Evolutionary conservation across 2,888 invertebrate genomes (phyloP), one percentile per base, ranked within the genome.

Genomic region (Drosophila austrosaltans): DNA sequence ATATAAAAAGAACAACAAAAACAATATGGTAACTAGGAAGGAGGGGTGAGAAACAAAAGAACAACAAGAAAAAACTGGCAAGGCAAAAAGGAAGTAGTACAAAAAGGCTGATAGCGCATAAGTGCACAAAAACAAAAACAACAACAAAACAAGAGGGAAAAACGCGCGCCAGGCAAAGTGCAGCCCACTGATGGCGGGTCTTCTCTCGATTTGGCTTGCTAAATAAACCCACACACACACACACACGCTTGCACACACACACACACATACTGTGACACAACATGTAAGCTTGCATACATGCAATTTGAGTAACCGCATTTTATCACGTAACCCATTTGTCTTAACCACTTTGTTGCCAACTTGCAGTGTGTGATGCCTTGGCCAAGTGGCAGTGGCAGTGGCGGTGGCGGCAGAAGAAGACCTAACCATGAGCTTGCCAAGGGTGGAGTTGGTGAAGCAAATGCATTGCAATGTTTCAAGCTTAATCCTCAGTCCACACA

Each of bases 321-420:
- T 89, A 90, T 90, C 90, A 90, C 90, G 90, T 90, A 90, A 89
- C 87, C 89, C 90, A 90, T 90, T 90, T 90, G 89, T 90, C 90
- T 90, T 89, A 89, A 85, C 89, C 90, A 90, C 82, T 90, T 90
- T 87, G 89, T 89, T 89, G 81, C 85, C 86, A 90, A 86, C 78
- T 87, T 88, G 81, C 85, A 86, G 78, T 82, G 77, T 81, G 82
- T 81, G 82, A 86, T 83, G 86, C 88, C 77, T 77, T 66, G 80
- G 77, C 88, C 81, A 87, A 81, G 79, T 74, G 80, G 81, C 81
- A 86, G 76, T 65, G 65, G 65, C 65, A 65, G 22, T 54, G 44
- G 36, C 67, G 61, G 36, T 20, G 56, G 7, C 20, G n/a, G 64
- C 76, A 36, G 36, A 8, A 8, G 72, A 75, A 77, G 69, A 72